Evolutionary conservation across 2,888 invertebrate genomes (phyloP).

Genomic region (Agrilus mali): DNA sequence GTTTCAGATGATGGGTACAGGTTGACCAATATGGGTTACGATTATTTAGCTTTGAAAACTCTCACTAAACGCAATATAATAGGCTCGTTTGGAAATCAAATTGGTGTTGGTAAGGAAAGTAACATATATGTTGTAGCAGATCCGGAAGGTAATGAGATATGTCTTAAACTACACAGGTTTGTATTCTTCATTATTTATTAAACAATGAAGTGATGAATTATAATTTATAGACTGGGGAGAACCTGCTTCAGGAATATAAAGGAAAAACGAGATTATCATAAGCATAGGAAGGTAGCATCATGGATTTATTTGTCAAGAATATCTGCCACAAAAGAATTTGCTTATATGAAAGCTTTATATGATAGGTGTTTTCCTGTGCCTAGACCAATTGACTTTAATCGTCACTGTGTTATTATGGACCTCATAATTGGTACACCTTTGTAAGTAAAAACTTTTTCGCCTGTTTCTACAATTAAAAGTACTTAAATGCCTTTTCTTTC

Average conservation of each 20-base stretch:
- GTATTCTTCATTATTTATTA: not conserved
- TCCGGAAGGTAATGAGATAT: slow-evolving; percentile 65
- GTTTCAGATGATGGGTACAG: slow-evolving; percentile 87
- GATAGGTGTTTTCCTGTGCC: slow-evolving; percentile 91
- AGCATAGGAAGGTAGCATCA: slow-evolving; percentile 74
- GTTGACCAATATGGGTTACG: slow-evolving; percentile 91
- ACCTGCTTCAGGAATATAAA: slow-evolving; percentile 94
- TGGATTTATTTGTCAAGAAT: slow-evolving; percentile 96
- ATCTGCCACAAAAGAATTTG: slow-evolving; percentile 95
- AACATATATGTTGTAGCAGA: slow-evolving; percentile 86
- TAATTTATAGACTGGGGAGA: slow-evolving; percentile 62
- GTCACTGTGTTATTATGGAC: slow-evolving; percentile 96
- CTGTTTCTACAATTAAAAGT: too few species aligned
- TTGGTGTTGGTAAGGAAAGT: slow-evolving; percentile 98
- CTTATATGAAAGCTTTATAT: slow-evolving; percentile 90
- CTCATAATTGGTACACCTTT: slow-evolving; percentile 70
- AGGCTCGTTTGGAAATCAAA: slow-evolving; percentile 90
- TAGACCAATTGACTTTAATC: slow-evolving; percentile 83
- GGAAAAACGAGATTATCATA: slow-evolving; percentile 93
- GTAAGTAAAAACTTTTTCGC: slow-evolving; percentile 36
- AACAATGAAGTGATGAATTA: not conserved
- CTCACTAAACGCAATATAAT: slow-evolving; percentile 67
- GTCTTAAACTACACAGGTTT: slow-evolving; percentile 80
- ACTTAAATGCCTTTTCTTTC: slow-evolving; percentile 7
- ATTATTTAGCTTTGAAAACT: slow-evolving; percentile 88